These are phyloP conservation scores for Sipha flava DNA, from an alignment of 1,140 invertebrate genomes.

Conservation along the genomic window DNA sequence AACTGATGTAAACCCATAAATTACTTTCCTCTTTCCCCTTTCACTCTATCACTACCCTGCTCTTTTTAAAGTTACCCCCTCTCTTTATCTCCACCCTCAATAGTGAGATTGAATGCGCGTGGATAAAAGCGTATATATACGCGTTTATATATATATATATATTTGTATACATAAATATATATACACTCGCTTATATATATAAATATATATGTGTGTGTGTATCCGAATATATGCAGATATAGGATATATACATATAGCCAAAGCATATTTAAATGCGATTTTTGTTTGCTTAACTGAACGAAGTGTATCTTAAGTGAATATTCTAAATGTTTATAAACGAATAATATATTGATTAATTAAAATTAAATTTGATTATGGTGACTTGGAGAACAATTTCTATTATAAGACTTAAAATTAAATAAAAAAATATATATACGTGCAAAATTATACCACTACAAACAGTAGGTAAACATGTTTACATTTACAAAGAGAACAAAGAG, in stretches of 20 bases:
- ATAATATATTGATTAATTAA: not conserved
- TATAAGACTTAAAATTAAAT: not conserved
- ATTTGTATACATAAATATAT: not conserved
- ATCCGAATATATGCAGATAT: not conserved
- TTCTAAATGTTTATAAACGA: not conserved
- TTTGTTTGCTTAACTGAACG: not conserved
- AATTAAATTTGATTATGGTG: not conserved
- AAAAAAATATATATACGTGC: not conserved
- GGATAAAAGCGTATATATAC: not conserved
- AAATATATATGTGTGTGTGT: not conserved
- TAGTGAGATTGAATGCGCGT: not conserved
- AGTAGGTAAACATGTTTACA: too few relatives aligned
- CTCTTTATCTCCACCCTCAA: not conserved
- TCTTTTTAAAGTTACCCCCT: conserved; percentile 21
- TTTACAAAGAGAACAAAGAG: too few relatives aligned
- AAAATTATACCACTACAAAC: not conserved
- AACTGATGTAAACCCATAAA: conserved; percentile 27
- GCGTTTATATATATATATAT: not conserved
- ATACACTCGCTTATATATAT: not conserved
- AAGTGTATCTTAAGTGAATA: not conserved
- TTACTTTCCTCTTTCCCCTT: conserved; percentile 22
- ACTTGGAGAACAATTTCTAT: not conserved
- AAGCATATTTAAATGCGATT: conserved; percentile 14
- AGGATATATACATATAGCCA: not conserved
- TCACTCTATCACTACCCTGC: conserved; percentile 7